Base-by-base conservation (phyloP, 1,140 invertebrate genomes). In the Brachionus calyciflorus region DNA sequence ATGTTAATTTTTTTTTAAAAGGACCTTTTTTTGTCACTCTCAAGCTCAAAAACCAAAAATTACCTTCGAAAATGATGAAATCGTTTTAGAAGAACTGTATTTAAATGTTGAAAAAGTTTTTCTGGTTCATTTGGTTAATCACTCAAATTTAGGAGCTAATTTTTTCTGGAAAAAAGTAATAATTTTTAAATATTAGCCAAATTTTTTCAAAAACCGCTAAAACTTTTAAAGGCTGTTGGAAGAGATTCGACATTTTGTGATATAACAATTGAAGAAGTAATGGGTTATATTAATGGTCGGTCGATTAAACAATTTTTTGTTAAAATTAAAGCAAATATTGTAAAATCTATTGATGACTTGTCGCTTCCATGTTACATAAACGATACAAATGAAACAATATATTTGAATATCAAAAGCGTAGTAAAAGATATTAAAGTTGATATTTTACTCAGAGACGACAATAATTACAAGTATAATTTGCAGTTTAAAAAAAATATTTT, bases 21-120 rank as follows among this genome's bases (percentile, higher is more conserved):
- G 82, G 40, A 78, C 76, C 28, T 46, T 83, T 44, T 77, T 69
- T 41, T 79, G 78, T 24, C 79, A 68, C 76, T 82, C 69, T 5
- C 82, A 84, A 76, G 82, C 81, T n/a, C 82, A 84, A 78, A 76
- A 57, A 0, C 82, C 82, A 0, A 51, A 80, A 24, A 82, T 81
- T 1, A 82, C 80, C 70, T 77, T 84, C 9, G 28, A 80, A 37
- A 77, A 79, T n/a, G 80, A 80, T 79, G 60, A 80, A 14, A 19
- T 83, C 5, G 12, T 40, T 9, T 60, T 82, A 53, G 65, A 77
- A 2, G 79, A 80, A 12, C 79, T 82, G 7, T 84, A 80, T 76
- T 10, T 80, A 9, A 79, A 77, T 28, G 80, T 83, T 12, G 80
- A 81, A 12, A 76, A 78, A 21, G 49, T 76, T 14, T 77, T 78